Percentiles rank a stretch among this genome's conserved stretches.
Evolutionary conservation across 2,113 vertebrate species (phyloP).

Genomic region (Sphaerodactylus townsendi): DNA sequence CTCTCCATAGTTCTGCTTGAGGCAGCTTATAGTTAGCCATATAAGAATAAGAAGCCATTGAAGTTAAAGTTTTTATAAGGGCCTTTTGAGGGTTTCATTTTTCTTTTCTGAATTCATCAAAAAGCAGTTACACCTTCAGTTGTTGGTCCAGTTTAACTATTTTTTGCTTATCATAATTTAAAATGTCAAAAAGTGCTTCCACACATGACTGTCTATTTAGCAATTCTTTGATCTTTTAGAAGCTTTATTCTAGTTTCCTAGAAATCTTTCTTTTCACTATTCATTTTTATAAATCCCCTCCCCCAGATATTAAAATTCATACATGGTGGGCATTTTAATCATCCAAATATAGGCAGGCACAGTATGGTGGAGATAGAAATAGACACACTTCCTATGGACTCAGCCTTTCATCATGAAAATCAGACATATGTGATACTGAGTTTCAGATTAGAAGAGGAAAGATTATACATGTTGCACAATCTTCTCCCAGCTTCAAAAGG

Average conservation of each 20-base stretch:
- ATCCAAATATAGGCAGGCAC: not conserved
- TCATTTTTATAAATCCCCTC: not conserved
- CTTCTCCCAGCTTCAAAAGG: slow-evolving; percentile 15
- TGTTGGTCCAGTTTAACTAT: not conserved
- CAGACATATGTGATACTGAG: not conserved
- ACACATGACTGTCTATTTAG: not conserved
- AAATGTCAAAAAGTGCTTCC: slow-evolving; percentile 18
- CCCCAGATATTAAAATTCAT: slow-evolving; percentile 13
- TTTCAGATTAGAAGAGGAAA: not conserved
- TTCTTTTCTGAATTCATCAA: not conserved
- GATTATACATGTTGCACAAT: not conserved
- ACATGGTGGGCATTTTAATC: not conserved
- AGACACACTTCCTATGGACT: not conserved
- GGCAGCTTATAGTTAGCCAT: too few relatives aligned
- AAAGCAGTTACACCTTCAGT: not conserved
- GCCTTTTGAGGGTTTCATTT: too few relatives aligned
- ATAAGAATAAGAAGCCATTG: too few relatives aligned
- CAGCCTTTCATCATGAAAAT: slow-evolving; percentile 11
- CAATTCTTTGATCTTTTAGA: not conserved
- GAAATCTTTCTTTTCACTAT: not conserved
- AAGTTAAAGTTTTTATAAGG: too few relatives aligned
- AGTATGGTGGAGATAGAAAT: not conserved
- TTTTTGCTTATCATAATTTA: not conserved
- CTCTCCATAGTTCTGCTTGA: too few relatives aligned
- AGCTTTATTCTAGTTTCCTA: not conserved